Base-by-base conservation (phyloP, 2,888 invertebrate genomes). In the Sussaba pulchella region DNA sequence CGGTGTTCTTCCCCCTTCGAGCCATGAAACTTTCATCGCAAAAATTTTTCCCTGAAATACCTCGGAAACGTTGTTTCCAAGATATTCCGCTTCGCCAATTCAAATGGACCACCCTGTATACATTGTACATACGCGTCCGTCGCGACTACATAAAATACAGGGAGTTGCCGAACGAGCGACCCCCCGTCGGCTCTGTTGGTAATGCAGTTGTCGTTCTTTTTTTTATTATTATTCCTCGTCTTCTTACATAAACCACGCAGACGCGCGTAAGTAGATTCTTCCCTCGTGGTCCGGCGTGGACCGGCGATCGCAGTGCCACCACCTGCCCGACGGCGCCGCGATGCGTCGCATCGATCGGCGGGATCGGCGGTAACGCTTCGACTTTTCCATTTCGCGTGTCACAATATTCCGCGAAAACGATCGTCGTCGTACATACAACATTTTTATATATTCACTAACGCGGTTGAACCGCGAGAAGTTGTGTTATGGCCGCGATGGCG, bases 231-330 rank as follows among this genome's bases (percentile, higher is more conserved):
- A n/a, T n/a, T n/a, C n/a, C n/a, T n/a, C n/a, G n/a, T n/a, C n/a
- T n/a, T 57, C 64, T 74, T 79, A 71, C 66, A 70, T 79, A 75
- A 79, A 75, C 74, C 50, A 19, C 21, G 41, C 52, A 52, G 24
- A 63, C 66, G 74, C 41, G 47, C 17, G 36, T n/a, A 50, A 26
- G 36, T 10, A 3, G 21, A n/a, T 31, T 26, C 54, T 75, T 67
- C 67, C 59, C 71, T 63, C 69, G 31, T 26, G 21, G 47, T 21
- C 17, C 31, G 36, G 19, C 39, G n/a, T 43, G 78, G 64, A 69
- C 64, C 47, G 61, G 61, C 36, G 21, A 54, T 67, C 45, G 39
- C 50, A 63, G 69, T 17, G 52, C 45, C 54, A 24, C 12, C 21
- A 14, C n/a, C n/a, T n/a, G n/a, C n/a, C n/a, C n/a, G n/a, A n/a